A percentile compares a stretch with the other conserved stretches of the same genome.
Conservation (phyloP, 2,888 invertebrate genomes). For the Ectropis crepuscularia region DNA sequence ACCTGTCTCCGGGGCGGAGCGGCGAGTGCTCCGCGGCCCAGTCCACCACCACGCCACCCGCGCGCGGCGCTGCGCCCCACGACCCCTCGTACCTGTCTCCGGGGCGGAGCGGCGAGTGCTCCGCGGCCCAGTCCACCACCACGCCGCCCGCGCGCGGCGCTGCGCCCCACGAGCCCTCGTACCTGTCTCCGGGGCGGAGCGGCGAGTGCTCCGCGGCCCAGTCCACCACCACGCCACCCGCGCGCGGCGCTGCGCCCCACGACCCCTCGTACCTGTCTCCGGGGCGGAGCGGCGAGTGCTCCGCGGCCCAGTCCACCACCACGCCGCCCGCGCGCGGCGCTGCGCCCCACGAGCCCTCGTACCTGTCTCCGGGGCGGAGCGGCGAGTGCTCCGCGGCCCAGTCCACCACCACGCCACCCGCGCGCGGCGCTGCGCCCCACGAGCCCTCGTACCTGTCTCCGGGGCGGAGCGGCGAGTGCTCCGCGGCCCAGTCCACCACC, state of each 20-base stretch:
- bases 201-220: conserved; percentile 93
- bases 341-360: conserved; percentile 89
- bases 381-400: conserved; percentile 93
- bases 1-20: conserved; percentile 89
- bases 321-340: conserved; percentile 87
- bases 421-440: conserved; percentile 87
- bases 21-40: conserved; percentile 93
- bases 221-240: conserved; percentile 89
- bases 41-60: conserved; percentile 89
- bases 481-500: conserved; percentile 92
- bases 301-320: conserved; percentile 92
- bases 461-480: conserved; percentile 90
- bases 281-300: conserved; percentile 90
- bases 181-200: conserved; percentile 89
- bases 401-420: conserved; percentile 89
- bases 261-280: conserved; percentile 89
- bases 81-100: conserved; percentile 89
- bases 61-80: conserved; percentile 87
- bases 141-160: conserved; percentile 87
- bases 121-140: conserved; percentile 92
- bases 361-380: conserved; percentile 89
- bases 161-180: conserved; percentile 89
- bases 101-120: conserved; percentile 90
- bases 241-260: conserved; percentile 87
- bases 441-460: conserved; percentile 89